Evolutionary conservation across 1,140 invertebrate species (phyloP), one percentile per base, ranked within the genome.

Genomic region (Drosophila athabasca): DNA sequence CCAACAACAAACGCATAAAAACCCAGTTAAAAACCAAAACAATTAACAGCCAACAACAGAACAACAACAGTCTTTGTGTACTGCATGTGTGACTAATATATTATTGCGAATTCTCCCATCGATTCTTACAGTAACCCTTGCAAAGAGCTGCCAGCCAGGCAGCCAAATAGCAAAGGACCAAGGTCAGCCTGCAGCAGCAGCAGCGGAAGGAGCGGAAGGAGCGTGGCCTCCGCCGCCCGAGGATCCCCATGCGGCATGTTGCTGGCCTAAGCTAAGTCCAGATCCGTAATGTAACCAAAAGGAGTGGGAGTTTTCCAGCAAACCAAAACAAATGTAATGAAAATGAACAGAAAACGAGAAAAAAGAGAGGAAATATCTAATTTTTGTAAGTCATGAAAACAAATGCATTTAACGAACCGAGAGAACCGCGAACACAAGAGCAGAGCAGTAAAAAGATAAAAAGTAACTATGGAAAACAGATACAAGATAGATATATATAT

Each of bases 351-450:
- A 22, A 35, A 39, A 29, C n/a, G 15, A 52, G 15, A 17, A 9
- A 51, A 55, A 35, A 45, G 48, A 76, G 59, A 60, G 61, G 46
- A 73, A 62, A 64, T 67, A 78, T 64, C 48, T 83, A 83, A 78
- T 71, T 84, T 85, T 84, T 88, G 65, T 81, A 85, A 76, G 72
- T 90, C 85, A 89, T 90, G 84, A 89, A 61, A 85, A 88, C 71
- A 83, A 88, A 83, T 90, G 89, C 89, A 90, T 90, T 90, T 90
- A 90, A 90, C 8, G 64, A 88, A 64, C 74, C n/a, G 74, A 69
- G 59, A 74, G 41, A 73, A 84, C 70, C 68, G 43, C 76, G 49
- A 74, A 81, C 65, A 66, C 51, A 89, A 59, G 70, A 60, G 79
- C 53, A 26, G 48, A 52, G 66, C 76, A 67, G 58, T 75, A 72